Base-by-base conservation (phyloP, 1,140 invertebrate genomes). In the Lutraria rhynchaena region DNA sequence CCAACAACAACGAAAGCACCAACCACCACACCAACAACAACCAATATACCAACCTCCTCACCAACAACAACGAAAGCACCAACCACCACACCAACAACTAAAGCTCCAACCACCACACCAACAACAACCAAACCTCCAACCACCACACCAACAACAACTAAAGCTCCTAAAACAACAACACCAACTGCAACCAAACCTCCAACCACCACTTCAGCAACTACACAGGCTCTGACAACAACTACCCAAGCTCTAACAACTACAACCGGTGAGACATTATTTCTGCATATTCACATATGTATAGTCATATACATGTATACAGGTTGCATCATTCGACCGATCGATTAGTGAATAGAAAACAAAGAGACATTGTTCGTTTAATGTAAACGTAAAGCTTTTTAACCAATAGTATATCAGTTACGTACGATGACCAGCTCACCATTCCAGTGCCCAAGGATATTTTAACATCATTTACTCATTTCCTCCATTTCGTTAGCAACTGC, bases 21-120 rank as follows among this genome's bases (percentile, higher is more conserved):
- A 63, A 63, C 60, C n/a, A 63, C 60, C 11, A 37, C 33, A 37
- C n/a, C 60, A 61, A 61, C 11, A 9, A 11, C 58, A 29, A 61
- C 58, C 7, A 61, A 3, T 4, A 61, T 29, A 5, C 22, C 58
- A 24, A 29, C 58, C 17, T 5, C 22, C 15, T 4, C 58, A 61
- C 22, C 58, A 61, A 29, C 11, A 29, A 3, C 31, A 61, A 27
- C 58, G 31, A 33, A 3, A 9, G 31, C 31, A 11, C 17, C 58
- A 19, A 27, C 58, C 17, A 61, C 58, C 15, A 27, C 58, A 33
- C 22, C 58, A 61, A 17, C 31, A 33, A 61, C 22, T 7, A 19
- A 13, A 19, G 11, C 58, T 9, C 22, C 58, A 29, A 61, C 58
- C 22, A 19, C 31, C 7, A 61, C 17, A 33, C 22, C 58, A 33